Conservation (phyloP, 2,113 vertebrate genomes). For the Numida meleagris region DNA sequence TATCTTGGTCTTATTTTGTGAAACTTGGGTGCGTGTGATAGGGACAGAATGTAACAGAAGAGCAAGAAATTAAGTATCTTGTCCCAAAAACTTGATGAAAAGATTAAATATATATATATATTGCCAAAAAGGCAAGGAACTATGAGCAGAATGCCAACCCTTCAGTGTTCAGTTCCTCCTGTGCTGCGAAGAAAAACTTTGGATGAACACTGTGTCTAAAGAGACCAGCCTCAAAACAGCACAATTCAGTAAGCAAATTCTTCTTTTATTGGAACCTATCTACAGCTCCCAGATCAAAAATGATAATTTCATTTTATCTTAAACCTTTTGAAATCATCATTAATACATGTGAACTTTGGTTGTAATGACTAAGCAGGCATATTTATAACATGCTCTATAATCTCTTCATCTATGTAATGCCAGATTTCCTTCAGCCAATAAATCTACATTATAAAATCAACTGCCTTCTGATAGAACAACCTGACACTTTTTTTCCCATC, state of each 20-base stretch:
- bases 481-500: neutral
- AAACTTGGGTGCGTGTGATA: neutral
- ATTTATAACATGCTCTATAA: neutral
- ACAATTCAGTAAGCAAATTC: neutral
- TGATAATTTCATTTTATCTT: neutral
- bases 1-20: neutral
- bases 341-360: neutral
- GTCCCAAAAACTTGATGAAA: neutral
- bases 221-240: neutral
- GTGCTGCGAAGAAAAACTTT: neutral
- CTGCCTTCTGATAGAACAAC: neutral
- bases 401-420: neutral
- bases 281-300: neutral
- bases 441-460: neutral
- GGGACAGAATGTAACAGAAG: neutral
- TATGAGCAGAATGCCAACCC: neutral
- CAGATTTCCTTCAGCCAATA: neutral
- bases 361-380: neutral
- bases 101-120: neutral
- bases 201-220: neutral
- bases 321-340: neutral
- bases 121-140: neutral
- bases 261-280: neutral
- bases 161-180: neutral
- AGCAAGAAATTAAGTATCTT: neutral